Evolutionary conservation across 2,888 invertebrate genomes (phyloP), one percentile per base, ranked within the genome.

Genomic region (Phoenoteleia sp.): DNA sequence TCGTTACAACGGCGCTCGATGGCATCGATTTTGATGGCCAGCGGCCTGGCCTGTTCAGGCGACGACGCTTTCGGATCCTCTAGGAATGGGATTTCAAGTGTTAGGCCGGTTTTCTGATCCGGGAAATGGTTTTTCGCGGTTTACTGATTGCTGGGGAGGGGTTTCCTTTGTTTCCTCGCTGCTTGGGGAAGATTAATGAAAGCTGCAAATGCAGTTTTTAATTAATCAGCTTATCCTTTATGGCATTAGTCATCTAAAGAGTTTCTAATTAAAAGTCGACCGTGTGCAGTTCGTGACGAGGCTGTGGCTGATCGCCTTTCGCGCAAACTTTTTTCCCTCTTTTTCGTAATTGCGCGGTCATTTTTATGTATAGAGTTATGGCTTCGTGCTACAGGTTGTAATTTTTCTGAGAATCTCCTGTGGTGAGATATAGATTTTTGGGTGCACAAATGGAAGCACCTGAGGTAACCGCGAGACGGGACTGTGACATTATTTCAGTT

Each of bases 261-360:
- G 58, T 33, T 36, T 58, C 21, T 58, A 58, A 58, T 58, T 58
- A 58, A 58, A 58, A 36, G 36, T 58, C 19, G 36, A 19, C 21
- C 36, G 58, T 33, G 17, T n/a, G 36, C n/a, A 36, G 36, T 58
- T 36, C 58, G 58, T 58, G 58, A 36, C 58, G 36, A 58, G 11
- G 21, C 19, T 36, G 58, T 21, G 36, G 58, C 36, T 21, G 58
- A 58, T 36, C 7, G 49, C n/a, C 13, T 25, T 19, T 47, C 21
- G 21, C 21, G 47, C 11, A 2, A 47, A 2, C 11, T 23, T 52
- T 52, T 25, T 25, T 7, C 3, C 19, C 2, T 13, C 19, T 47
- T 47, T 39, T 39, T 39, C 39, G 21, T 47, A 47, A 47, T 47
- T 21, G 19, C 21, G 21, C 47, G 11, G 47, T 21, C 7, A 21